phyloP scores from a whole-genome alignment of 2,113 vertebrate species.

The Talpa occidentalis region DNA sequence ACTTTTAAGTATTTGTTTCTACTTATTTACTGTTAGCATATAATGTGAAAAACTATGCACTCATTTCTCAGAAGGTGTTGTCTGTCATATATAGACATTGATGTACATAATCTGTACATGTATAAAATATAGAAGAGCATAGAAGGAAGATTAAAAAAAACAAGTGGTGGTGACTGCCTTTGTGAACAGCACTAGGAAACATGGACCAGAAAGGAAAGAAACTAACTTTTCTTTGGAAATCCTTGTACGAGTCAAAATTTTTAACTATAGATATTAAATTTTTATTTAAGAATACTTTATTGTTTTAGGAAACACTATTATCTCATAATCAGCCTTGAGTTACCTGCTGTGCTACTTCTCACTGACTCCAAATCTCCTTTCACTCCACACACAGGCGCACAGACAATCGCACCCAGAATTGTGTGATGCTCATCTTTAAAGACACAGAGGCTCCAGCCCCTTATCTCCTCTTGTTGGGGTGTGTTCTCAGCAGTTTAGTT shows the following conservation, averaged over 20 bases:
- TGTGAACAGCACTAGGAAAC: background rate
- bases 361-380: background rate
- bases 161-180: background rate
- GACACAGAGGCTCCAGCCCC: background rate
- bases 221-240: background rate
- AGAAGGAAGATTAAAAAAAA: background rate
- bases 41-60: background rate
- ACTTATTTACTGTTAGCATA: background rate
- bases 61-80: background rate
- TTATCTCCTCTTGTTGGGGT: background rate
- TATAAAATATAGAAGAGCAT: background rate
- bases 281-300: constrained; percentile 37
- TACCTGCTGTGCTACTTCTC: background rate
- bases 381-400: background rate
- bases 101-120: background rate
- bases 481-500: background rate
- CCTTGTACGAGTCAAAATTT: background rate
- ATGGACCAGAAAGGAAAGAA: background rate
- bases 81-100: background rate
- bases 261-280: background rate
- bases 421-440: background rate
- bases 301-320: background rate
- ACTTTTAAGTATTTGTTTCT: background rate
- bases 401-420: background rate
- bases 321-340: background rate